A percentile compares a stretch with the other conserved stretches of the same genome.
phyloP scores from a whole-genome alignment of 2,888 invertebrate species.

The Fabriciana adippe region DNA sequence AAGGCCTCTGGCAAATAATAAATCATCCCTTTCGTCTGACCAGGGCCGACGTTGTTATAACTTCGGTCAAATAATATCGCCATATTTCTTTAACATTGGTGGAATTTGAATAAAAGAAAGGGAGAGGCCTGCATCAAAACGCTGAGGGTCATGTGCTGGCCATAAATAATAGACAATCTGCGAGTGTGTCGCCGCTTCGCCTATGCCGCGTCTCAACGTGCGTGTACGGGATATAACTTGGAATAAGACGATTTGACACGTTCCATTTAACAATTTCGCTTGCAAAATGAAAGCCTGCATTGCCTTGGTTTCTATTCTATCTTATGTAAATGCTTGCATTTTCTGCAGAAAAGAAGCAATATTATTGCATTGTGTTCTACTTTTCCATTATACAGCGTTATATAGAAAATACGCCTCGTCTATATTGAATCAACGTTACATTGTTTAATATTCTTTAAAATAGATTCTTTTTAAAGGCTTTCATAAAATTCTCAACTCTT shows the following conservation, averaged over 20 bases:
- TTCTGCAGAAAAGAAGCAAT: slow-evolving; percentile 10
- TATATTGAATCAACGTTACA: neutral
- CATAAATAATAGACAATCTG: slow-evolving; percentile 81
- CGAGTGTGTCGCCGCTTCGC: slow-evolving; percentile 50
- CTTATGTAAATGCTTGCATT: slow-evolving; percentile 20
- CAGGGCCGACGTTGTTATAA: slow-evolving; percentile 61
- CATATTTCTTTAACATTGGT: slow-evolving; percentile 78
- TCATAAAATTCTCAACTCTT: too few species aligned
- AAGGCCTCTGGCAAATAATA: slow-evolving; percentile 52
- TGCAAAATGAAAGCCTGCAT: slow-evolving; percentile 34
- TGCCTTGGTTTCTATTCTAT: slow-evolving; percentile 17
- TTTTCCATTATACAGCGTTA: slow-evolving; percentile 2
- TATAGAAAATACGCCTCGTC: slow-evolving; percentile 9
- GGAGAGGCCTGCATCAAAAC: slow-evolving; percentile 72
- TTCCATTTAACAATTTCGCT: slow-evolving; percentile 42
- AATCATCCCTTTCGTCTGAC: slow-evolving; percentile 70
- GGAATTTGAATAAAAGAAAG: slow-evolving; percentile 76
- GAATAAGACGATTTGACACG: slow-evolving; percentile 42
- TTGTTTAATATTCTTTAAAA: neutral
- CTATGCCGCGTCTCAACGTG: slow-evolving; percentile 38
- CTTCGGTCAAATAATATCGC: slow-evolving; percentile 77
- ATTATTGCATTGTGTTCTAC: slow-evolving; percentile 11
- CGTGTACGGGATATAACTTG: slow-evolving; percentile 40
- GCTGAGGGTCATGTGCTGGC: slow-evolving; percentile 66
- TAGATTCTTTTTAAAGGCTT: neutral